Evolutionary conservation across 2,797 vertebrate genomes (phyloP), one percentile per base, ranked within the genome.

Genomic region (Microcaecilia unicolor): DNA sequence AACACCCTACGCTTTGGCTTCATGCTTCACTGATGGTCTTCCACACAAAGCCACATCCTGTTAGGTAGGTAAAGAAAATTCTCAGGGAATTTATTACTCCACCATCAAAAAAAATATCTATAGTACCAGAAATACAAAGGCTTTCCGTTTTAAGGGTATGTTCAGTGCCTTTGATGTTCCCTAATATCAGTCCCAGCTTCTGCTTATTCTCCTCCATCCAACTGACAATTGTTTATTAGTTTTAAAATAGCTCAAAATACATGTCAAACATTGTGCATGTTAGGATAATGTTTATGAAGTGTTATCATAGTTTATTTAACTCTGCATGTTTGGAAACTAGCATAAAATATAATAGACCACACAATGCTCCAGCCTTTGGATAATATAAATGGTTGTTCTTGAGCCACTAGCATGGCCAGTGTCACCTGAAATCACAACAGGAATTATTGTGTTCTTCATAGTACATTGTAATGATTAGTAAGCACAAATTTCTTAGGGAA

Each of bases 141-240:
- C 40, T 8, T 4, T 42, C n/a, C 24, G 47, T 16, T 21, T 14
- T 24, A 34, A 44, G 64, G 57, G 56, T 74, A 67, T 64, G 61
- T 50, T 52, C 48, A 39, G 25, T 17, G 63, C 52, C 74, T 97
- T 94, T 93, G 88, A 97, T 91, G 84, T 92, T 81, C 81, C 76
- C 67, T 78, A 78, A 82, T 75, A 81, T 79, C 48, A 42, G 66
- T 29, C 18, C 35, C 10, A 40, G 72, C 76, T 79, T 71, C 90
- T 89, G 92, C 87, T 87, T 85, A 82, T 72, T 70, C 74, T 90
- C 81, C 74, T 34, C 51, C 55, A 24, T 66, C 73, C 51, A 30
- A 55, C 32, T 85, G 90, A 90, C 91, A 87, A 85, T 74, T 95
- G 92, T 97, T 96, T 94, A 93, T 90, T 85, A 84, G 74, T 80